Base-by-base conservation (phyloP, 2,113 vertebrate genomes). In the Poecilia latipinna region DNA sequence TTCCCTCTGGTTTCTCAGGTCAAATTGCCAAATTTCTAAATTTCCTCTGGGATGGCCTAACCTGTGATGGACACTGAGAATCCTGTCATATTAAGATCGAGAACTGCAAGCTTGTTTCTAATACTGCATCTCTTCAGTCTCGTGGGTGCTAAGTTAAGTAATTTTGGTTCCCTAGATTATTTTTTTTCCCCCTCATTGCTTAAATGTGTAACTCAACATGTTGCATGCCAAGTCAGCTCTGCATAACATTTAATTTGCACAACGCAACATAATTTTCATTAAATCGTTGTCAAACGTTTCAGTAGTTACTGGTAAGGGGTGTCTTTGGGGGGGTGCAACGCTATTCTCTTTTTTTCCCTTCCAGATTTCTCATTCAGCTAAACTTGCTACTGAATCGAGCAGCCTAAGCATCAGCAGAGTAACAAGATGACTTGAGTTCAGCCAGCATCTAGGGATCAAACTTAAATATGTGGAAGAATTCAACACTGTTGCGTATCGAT, bases 81-180 rank as follows among this genome's bases (percentile, higher is more conserved):
- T 89, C 92, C 93, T 88, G 91, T 94, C 89, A 85, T 91, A 83
- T 84, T 92, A 90, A 92, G 89, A 94, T 93, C 93, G 93, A 93
- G 87, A 88, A 86, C 91, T 88, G 93, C 91, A 91, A 91, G 91
- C 92, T 93, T 94, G 89, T 94, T 88, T 91, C 90, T 92, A 95
- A 92, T 93, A 90, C 89, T 86, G 86, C 92, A 94, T 93, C 93
- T 86, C 91, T 86, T 91, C 93, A 86, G 86, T 93, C 80, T 94
- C 92, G 87, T 94, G 88, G 90, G 90, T 93, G 78, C 80, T 62
- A 89, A 94, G 94, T 94, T 95, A 94, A 95, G 95, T 95, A 87
- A 92, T 92, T 88, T 87, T 73, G 88, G 90, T 92, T 94, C 85
- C 84, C 87, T 89, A 89, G 77, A 82, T 79, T 90, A 83, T 75